Evolutionary conservation across 53 echinoderm and acorn worm genomes (phyloP).

Genomic region (Pentamera pediparva): DNA sequence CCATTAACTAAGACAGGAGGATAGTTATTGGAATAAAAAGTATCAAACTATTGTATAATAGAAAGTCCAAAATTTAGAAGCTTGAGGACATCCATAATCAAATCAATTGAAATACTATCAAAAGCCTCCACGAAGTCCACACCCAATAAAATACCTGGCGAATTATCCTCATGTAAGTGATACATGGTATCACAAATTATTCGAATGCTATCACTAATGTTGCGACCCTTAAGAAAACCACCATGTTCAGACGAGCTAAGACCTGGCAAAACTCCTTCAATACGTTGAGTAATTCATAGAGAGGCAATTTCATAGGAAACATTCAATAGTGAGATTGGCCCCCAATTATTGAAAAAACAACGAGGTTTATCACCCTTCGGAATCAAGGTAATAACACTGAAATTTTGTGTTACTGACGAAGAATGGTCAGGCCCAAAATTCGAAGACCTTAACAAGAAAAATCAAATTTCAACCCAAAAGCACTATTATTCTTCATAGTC

Average conservation of each 20-base stretch:
- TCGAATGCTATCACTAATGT: constrained; percentile 1
- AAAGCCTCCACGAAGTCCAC: constrained; percentile 6
- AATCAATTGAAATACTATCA: neutral
- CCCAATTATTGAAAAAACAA: neutral
- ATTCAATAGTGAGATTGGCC: neutral
- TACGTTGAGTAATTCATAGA: neutral
- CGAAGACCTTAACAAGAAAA: neutral
- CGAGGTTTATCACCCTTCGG: constrained; percentile 7
- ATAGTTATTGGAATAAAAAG: neutral
- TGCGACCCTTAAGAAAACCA: neutral
- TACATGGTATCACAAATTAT: neutral
- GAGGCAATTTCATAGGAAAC: constrained; percentile 8
- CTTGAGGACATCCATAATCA: neutral
- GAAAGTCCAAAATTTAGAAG: constrained; percentile 6
- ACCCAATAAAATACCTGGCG: neutral
- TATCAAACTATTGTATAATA: neutral
- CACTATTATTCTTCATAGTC: too few relatives aligned
- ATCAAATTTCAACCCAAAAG: neutral
- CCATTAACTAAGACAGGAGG: neutral
- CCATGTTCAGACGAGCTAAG: neutral
- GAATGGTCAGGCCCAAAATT: neutral
- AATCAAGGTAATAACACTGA: neutral
- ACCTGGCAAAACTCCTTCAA: neutral
- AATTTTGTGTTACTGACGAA: neutral
- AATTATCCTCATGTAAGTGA: neutral